Conservation (phyloP, 2,888 invertebrate species). For the Nowickia ferox region DNA sequence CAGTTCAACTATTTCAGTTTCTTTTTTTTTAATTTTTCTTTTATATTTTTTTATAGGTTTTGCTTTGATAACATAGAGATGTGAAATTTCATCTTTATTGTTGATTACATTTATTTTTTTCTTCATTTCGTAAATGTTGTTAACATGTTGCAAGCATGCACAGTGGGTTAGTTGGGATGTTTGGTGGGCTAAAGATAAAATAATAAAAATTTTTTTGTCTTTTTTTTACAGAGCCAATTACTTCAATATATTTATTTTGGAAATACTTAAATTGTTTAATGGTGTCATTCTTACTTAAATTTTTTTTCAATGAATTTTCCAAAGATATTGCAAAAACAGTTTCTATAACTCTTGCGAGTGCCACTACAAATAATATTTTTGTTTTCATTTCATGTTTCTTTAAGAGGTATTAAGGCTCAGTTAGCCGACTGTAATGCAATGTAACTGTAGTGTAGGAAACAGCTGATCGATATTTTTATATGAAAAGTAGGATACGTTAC, state of each 20-base stretch:
- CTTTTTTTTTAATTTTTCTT: constrained; percentile 32
- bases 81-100: constrained; percentile 62
- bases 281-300: too few relatives aligned
- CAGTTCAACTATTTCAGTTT: constrained; percentile 54
- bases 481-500: too few relatives aligned
- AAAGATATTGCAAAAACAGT: neutral
- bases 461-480: too few relatives aligned
- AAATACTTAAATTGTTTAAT: too few relatives aligned
- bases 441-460: too few relatives aligned
- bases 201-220: neutral
- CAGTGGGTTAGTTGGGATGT: constrained; percentile 31
- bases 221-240: too few relatives aligned
- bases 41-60: constrained; percentile 6
- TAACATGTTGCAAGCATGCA: constrained; percentile 46
- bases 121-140: constrained; percentile 42
- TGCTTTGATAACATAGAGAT: constrained; percentile 53
- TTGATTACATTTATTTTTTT: neutral
- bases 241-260: too few relatives aligned
- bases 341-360: neutral
- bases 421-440: too few relatives aligned
- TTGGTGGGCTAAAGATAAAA: neutral
- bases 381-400: neutral
- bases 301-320: neutral
- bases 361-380: neutral
- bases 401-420: too few relatives aligned